Percentiles rank a stretch among this genome's conserved stretches.
These are phyloP conservation scores for Tor tambroides DNA, from an alignment of 2,113 vertebrate genomes.

Conservation along the genomic window DNA sequence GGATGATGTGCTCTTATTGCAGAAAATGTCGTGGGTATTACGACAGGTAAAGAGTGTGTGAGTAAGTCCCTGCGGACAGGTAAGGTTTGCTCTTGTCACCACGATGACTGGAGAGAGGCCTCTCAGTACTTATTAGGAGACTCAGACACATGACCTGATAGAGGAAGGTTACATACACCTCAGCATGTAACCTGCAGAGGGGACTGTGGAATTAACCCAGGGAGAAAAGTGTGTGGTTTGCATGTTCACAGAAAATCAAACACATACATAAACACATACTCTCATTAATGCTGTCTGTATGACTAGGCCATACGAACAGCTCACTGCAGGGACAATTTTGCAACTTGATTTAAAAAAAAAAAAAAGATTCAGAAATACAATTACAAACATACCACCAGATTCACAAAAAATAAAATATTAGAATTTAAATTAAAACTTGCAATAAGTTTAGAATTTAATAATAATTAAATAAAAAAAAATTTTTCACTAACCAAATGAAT, in stretches of 20 bases:
- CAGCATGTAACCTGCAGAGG: conserved; percentile 35
- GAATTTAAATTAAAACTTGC: background rate
- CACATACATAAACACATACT: conserved; percentile 5
- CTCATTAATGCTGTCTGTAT: background rate
- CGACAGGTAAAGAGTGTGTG: conserved; percentile 43
- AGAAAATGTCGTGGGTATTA: conserved; percentile 54
- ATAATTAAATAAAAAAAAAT: background rate
- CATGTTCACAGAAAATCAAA: conserved; percentile 21
- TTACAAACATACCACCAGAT: background rate
- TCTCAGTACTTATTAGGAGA: conserved; percentile 50
- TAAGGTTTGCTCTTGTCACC: conserved; percentile 45
- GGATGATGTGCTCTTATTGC: conserved; percentile 49
- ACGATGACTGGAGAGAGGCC: conserved; percentile 30
- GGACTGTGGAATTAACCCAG: conserved; percentile 46
- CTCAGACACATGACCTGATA: conserved; percentile 40
- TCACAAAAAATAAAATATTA: background rate
- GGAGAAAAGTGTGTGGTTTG: conserved; percentile 1
- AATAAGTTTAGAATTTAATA: background rate
- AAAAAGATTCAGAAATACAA: background rate
- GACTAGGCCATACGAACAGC: background rate
- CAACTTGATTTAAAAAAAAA: background rate
- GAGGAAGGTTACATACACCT: conserved; percentile 39
- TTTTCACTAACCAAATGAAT: background rate
- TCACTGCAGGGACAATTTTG: background rate
- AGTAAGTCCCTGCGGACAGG: conserved; percentile 31